Base-by-base conservation (phyloP, 1,140 invertebrate genomes). In the Tetramorium parvispinum region DNA sequence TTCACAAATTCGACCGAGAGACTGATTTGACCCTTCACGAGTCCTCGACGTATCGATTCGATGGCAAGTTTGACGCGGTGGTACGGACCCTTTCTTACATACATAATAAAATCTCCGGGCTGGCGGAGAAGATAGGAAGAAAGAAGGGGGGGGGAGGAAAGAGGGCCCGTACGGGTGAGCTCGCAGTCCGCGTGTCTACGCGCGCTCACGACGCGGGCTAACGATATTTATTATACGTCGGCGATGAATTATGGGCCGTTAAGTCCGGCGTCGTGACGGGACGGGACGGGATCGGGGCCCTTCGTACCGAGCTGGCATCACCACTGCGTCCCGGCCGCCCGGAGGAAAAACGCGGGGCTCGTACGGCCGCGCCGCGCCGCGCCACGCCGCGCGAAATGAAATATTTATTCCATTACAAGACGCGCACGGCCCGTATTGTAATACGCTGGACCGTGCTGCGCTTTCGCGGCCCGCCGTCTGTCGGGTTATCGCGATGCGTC, bases 221-320 rank as follows among this genome's bases (percentile, higher is more conserved):
- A 89, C 91, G 85, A 92, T 92, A 92, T 92, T 92, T 92, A 92
- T 92, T 92, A 91, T 92, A 91, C 85, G 89, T 86, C 89, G 78
- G 86, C 85, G 85, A 92, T 92, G 92, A 92, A 92, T 92, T 92
- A 92, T 92, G 91, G 92, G 88, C 91, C 89, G 90, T 92, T 92
- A 92, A 90, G 82, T 90, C 87, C 71, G 85, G 87, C 87, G 88
- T 91, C 90, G 87, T 90, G 90, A 91, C 87, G 65, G 65, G 65
- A 68, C 65, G 65, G 40, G 40, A 46, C 65, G 55, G 55, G 55
- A 57, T 4, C 40, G 40, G 21, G 40, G 79, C 79, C 89, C 89
- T 89, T 91, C 83, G 57, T 40, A 37, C n/a, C 43, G 82, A 43
- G 77, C 65, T 16, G 51, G 73, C 89, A 87, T 85, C 70, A 85